These are phyloP conservation scores for Druceiella hillmani DNA, from an alignment of 2,888 invertebrate genomes.

Conservation along the genomic window DNA sequence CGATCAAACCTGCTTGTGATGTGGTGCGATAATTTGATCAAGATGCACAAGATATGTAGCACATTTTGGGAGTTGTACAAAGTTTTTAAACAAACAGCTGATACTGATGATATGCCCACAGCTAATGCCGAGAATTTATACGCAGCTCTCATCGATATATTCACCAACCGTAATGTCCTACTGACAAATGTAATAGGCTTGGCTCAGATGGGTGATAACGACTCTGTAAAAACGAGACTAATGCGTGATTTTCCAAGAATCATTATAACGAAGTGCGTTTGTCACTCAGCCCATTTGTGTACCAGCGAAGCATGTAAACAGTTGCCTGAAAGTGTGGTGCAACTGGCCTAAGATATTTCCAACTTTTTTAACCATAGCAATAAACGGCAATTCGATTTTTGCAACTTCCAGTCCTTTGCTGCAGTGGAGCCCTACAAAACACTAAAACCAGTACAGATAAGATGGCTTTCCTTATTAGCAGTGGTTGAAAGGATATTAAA, in stretches of 20 bases:
- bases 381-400: constrained; percentile 16
- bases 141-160: constrained; percentile 14
- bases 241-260: constrained; percentile 24
- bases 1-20: constrained; percentile 25
- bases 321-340: constrained; percentile 25
- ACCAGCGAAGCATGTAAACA: constrained; percentile 26
- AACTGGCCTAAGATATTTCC: constrained; percentile 25
- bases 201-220: constrained; percentile 27
- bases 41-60: constrained; percentile 17
- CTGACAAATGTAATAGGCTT: constrained; percentile 28
- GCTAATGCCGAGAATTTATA: constrained; percentile 13
- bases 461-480: too few species aligned
- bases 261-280: constrained; percentile 26
- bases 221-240: constrained; percentile 26
- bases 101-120: constrained; percentile 7
- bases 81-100: constrained; percentile 17
- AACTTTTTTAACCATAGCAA: constrained; percentile 21
- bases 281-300: constrained; percentile 27
- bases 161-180: constrained; percentile 20
- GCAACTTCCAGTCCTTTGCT: too few species aligned
- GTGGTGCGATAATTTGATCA: constrained; percentile 24
- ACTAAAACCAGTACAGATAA: too few species aligned
- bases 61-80: constrained; percentile 18
- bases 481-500: too few species aligned
- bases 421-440: too few species aligned